Evolutionary conservation across 2,888 invertebrate species (phyloP), one percentile per base, ranked within the genome.

Genomic region (Brachypalpus laphriformis): DNA sequence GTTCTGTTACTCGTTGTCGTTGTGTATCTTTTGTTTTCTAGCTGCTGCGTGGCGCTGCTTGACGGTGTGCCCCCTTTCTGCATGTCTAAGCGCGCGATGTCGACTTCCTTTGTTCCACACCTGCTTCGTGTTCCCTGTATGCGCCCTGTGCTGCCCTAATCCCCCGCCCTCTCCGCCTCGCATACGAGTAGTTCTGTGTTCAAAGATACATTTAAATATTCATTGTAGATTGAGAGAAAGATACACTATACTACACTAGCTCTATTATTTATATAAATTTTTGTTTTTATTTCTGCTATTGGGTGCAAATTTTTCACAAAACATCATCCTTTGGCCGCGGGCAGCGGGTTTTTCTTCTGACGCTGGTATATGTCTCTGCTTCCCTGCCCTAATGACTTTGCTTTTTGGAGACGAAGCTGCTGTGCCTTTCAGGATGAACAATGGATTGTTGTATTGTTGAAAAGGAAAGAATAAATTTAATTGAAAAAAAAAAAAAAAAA

Each of bases 31-130:
- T 65, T 82, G 71, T 82, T 77, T n/a, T 63, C 31, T 28, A 61
- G 68, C 25, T 25, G 71, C 65, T 82, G 82, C 82, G 82, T 82
- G 76, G 70, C 51, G 45, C 34, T 82, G 76, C 49, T 76, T 82
- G 76, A 76, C 57, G 70, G 70, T 76, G 49, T 76, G 74, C 65
- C 75, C 75, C 65, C 71, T 51, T 81, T 80, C 70, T 81, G 85
- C 85, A 80, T 85, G 85, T 85, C 85, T 85, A 85, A 85, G 85
- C 85, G 85, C 80, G 85, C 85, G 80, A 85, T 85, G 85, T 85
- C 85, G 85, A 85, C 85, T 85, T 85, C 85, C 85, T 85, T 78
- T 85, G 80, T 85, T 71, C 75, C 85, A 85, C 85, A 85, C 85
- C 85, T 85, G 85, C 71, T 80, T 54, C 34, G 70, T 74, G 70